A percentile compares a stretch with the other conserved stretches of the same genome.
These are phyloP conservation scores for Actinernus sp. DNA, from an alignment of 92 coral and sea anemone species.

Conservation along the genomic window DNA sequence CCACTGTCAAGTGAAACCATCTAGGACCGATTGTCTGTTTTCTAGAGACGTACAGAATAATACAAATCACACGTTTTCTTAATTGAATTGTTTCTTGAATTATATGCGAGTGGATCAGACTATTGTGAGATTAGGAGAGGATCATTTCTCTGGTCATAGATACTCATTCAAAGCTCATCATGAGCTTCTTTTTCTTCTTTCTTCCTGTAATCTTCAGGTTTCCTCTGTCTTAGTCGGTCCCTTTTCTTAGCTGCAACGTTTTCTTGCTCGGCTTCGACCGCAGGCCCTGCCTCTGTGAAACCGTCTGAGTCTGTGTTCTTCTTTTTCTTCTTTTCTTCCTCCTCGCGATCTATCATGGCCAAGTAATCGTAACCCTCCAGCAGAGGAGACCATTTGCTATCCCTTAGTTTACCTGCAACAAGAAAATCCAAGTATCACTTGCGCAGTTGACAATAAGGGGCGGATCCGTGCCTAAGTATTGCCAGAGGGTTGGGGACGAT, in stretches of 20 bases:
- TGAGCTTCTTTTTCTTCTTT: slow-evolving; percentile 12
- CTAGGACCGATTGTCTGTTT: no score
- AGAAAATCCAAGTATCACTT: not conserved
- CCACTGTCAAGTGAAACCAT: no score
- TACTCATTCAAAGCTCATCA: slow-evolving; percentile 6
- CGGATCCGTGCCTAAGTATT: no score
- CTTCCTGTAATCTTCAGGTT: slow-evolving; percentile 31
- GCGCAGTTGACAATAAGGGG: not conserved
- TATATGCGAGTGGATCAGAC: no score
- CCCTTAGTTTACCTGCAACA: slow-evolving; percentile 57
- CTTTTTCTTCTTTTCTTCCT: slow-evolving; percentile 54
- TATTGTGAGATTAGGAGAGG: no score
- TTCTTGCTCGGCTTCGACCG: not conserved
- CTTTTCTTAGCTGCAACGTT: not conserved
- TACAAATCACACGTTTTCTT: no score
- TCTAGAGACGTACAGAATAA: no score
- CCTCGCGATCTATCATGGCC: slow-evolving; percentile 73
- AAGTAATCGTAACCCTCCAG: slow-evolving; percentile 95
- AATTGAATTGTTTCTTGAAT: no score
- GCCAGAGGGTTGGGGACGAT: no score
- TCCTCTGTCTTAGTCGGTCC: slow-evolving; percentile 15
- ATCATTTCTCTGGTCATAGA: no score
- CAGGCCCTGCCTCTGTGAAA: slow-evolving; percentile 8
- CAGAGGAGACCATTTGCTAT: slow-evolving; percentile 84
- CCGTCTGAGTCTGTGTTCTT: slow-evolving; percentile 6